phyloP scores from a whole-genome alignment of 2,888 invertebrate species.

The Venusia cambrica region DNA sequence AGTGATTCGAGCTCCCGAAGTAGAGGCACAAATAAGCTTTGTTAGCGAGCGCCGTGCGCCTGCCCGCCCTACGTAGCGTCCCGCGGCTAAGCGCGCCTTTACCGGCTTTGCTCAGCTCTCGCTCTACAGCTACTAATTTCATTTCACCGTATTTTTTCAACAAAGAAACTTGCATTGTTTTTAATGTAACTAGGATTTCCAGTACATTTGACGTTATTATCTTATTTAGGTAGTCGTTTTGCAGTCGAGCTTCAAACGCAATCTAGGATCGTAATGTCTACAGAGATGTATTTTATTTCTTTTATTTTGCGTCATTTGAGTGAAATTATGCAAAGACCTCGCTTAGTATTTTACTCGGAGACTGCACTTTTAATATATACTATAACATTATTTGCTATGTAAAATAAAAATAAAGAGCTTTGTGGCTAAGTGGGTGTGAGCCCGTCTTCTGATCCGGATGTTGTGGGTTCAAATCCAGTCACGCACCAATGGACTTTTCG shows the following conservation, averaged over 20 bases:
- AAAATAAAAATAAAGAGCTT: too few species aligned
- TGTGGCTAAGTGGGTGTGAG: too few species aligned
- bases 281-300: constrained; percentile 19
- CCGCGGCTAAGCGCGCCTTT: constrained; percentile 29
- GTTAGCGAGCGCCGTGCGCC: constrained; percentile 44
- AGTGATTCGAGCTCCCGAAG: constrained; percentile 32
- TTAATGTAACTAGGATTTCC: constrained; percentile 28
- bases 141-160: constrained; percentile 30
- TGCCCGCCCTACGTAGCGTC: constrained; percentile 31
- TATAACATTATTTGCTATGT: too few species aligned
- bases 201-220: constrained; percentile 29
- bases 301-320: constrained; percentile 20
- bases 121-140: constrained; percentile 40
- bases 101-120: constrained; percentile 28
- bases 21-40: constrained; percentile 56
- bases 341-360: neutral
- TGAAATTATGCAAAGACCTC: constrained; percentile 9
- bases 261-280: constrained; percentile 18
- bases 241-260: constrained; percentile 11
- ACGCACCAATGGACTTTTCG: too few species aligned
- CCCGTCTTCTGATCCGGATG: too few species aligned
- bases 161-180: constrained; percentile 32
- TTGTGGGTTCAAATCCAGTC: too few species aligned
- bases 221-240: constrained; percentile 17
- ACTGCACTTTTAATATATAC: too few species aligned